Conservation (phyloP, 2,888 invertebrate species). For the Platycheirus rosarum region DNA sequence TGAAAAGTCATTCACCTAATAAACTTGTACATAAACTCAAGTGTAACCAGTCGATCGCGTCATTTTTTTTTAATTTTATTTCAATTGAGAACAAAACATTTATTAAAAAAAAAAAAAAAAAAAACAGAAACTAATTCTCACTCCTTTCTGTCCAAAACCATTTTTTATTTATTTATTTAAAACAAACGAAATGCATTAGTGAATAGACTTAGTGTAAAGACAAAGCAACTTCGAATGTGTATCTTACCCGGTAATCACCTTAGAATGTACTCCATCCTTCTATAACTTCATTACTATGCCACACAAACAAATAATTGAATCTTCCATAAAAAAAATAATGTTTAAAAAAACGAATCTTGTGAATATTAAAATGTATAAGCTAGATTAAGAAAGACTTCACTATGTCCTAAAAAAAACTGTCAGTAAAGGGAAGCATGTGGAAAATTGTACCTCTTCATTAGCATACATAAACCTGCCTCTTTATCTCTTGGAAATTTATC, state of each 20-base stretch:
- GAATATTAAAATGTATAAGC: conserved; percentile 5
- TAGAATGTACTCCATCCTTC: not conserved
- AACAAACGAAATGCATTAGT: conserved; percentile 35
- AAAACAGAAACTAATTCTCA: conserved; percentile 9
- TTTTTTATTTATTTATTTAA: conserved; percentile 68
- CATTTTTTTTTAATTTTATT: conserved; percentile 30
- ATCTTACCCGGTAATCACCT: not conserved
- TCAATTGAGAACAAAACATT: conserved; percentile 5
- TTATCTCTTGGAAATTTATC: too few species aligned
- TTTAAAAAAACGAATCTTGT: not conserved
- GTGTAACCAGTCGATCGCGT: conserved; percentile 54
- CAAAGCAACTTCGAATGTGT: conserved; percentile 18
- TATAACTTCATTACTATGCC: not conserved
- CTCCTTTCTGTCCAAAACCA: conserved; percentile 50
- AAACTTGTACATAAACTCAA: conserved; percentile 65
- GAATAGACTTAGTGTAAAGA: conserved; percentile 26
- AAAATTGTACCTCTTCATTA: too few species aligned
- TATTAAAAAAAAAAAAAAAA: conserved; percentile 16
- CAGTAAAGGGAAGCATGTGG: too few species aligned
- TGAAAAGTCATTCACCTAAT: conserved; percentile 19
- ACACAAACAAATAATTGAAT: conserved; percentile 19
- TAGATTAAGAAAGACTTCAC: too few species aligned
- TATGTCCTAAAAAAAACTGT: too few species aligned
- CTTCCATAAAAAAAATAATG: conserved; percentile 38
- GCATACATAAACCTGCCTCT: too few species aligned